Base-by-base conservation (phyloP, 2,888 invertebrate species). In the Pteria penguin region DNA sequence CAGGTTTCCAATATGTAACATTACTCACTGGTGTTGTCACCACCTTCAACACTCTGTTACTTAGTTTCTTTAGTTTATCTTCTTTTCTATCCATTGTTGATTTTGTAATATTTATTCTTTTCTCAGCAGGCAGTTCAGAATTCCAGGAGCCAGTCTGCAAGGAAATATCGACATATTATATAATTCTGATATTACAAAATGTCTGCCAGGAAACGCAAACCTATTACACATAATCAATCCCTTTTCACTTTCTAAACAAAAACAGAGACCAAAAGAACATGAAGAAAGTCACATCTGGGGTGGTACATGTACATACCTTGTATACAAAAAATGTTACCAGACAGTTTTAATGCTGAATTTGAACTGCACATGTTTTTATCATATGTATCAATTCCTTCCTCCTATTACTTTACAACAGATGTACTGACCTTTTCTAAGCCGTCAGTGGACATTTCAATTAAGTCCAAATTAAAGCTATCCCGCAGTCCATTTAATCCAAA, bases 381-480 rank as follows among this genome's bases (percentile, higher is more conserved):
- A 8, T 45, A 8, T 45, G 11, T 18, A 8, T 18, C 45, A 8
- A 0, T 45, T 45, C 18, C 18, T 45, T 45, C 18, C 45, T 45
- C 18, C 45, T 45, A 14, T 45, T 45, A 14, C 14, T 45, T 45
- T 45, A 14, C 45, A 45, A n/a, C n/a, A 45, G 8, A 45, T 14
- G 18, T 45, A 45, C 8, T 45, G 79, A 91, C 91, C 88, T 89
- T 88, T 70, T 76, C 78, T 4, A 90, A 74, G 3, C 90, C 91
- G 4, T 79, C 76, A 54, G 83, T 81, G 18, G 84, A 82, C 3
- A 91, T 81, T 61, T 88, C 87, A 32, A 91, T 54, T 5, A 92
- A 78, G 90, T 98, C 97, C 70, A 98, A 94, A 90, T 96, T 95
- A 92, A 98, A 96, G 89, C 96, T 95, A 52, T 95, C 95, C 45